Percentiles rank a stretch among this genome's conserved stretches.
These are phyloP conservation scores for Anoplopoma fimbria DNA, from an alignment of 2,113 vertebrate species.

Conservation along the genomic window DNA sequence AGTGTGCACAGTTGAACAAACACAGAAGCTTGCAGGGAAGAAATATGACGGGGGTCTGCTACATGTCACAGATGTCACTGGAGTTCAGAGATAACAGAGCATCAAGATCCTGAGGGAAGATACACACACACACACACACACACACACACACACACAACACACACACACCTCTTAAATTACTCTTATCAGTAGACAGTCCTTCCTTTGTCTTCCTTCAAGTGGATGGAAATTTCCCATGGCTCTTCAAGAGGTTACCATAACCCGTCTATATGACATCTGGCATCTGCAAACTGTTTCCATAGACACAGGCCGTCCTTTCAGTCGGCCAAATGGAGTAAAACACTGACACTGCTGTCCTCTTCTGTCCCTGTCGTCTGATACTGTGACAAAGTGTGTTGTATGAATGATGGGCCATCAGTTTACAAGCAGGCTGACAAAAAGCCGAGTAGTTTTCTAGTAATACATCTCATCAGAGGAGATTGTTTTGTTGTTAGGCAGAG, in stretches of 20 bases:
- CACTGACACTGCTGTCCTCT: constrained; percentile 49
- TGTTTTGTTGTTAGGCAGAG: background rate
- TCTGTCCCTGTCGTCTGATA: constrained; percentile 1
- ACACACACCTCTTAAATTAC: constrained; percentile 6
- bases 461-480: background rate
- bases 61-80: constrained; percentile 49
- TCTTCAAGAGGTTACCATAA: constrained; percentile 73
- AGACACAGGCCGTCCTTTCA: constrained; percentile 51
- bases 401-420: constrained; percentile 19
- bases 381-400: constrained; percentile 21
- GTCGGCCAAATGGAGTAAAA: constrained; percentile 15
- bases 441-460: background rate
- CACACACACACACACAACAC: background rate
- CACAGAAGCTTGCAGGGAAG: constrained; percentile 15
- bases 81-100: constrained; percentile 59
- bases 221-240: constrained; percentile 68
- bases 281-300: constrained; percentile 67
- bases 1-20: constrained; percentile 24
- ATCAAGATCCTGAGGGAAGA: constrained; percentile 51
- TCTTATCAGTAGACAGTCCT: constrained; percentile 56
- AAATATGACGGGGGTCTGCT: constrained; percentile 31
- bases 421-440: constrained; percentile 10
- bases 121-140: constrained; percentile 15
- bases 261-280: constrained; percentile 70
- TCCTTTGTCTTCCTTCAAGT: constrained; percentile 55